These are phyloP conservation scores for Trachelus iudaicus DNA, from an alignment of 2,888 invertebrate species.

Conservation along the genomic window DNA sequence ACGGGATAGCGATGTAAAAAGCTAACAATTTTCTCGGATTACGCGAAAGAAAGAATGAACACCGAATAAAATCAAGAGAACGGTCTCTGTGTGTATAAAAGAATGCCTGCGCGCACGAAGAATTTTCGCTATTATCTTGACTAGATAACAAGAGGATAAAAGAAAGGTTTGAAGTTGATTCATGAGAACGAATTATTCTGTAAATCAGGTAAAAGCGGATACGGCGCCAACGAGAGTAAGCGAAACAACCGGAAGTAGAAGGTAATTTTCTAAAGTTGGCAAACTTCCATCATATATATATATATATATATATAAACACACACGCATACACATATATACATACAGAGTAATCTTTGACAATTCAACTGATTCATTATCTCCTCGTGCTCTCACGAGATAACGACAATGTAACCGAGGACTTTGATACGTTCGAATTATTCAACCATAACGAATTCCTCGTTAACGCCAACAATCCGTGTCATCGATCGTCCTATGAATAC, in stretches of 20 bases:
- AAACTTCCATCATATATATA: neutral
- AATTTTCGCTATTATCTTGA: neutral
- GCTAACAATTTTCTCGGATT: neutral
- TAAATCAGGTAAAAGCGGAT: neutral
- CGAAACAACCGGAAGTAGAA: neutral
- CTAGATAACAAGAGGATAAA: neutral
- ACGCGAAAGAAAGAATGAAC: neutral
- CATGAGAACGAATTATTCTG: neutral
- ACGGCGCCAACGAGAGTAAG: neutral
- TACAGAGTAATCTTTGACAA: neutral
- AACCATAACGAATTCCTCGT: neutral
- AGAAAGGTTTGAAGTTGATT: neutral
- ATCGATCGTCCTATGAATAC: neutral
- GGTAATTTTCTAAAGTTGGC: neutral
- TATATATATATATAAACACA: too few relatives aligned
- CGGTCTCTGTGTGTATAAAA: neutral
- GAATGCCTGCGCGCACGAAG: neutral
- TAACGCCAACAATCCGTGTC: neutral
- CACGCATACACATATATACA: neutral
- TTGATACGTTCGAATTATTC: neutral
- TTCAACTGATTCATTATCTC: neutral
- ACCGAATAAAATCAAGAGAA: neutral
- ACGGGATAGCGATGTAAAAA: neutral
- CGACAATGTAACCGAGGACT: neutral
- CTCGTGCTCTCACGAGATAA: neutral